Conservation (phyloP, 2,888 invertebrate genomes). For the Dorcus hopei region DNA sequence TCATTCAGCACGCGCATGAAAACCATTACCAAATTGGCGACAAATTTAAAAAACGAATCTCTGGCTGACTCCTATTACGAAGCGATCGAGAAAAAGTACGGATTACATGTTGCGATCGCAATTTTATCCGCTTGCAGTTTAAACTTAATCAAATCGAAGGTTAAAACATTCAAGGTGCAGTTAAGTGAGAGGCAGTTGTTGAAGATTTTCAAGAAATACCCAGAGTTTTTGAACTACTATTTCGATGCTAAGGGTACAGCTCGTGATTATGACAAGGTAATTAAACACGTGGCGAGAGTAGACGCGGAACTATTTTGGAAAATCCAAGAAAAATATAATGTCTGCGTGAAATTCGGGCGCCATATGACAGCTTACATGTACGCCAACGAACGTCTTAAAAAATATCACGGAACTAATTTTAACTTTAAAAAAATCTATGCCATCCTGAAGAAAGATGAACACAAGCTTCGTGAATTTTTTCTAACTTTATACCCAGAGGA, state of each 20-base stretch:
- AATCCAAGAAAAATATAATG: slow-evolving; percentile 8
- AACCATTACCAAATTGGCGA: slow-evolving; percentile 13
- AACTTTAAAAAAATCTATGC: slow-evolving; percentile 1
- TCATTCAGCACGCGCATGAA: slow-evolving; percentile 16
- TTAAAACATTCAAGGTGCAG: slow-evolving; percentile 7
- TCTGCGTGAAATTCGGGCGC: slow-evolving; percentile 6
- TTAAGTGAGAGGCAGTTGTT: slow-evolving; percentile 12
- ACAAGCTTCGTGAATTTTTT: not conserved
- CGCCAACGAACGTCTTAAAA: not conserved
- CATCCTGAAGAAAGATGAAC: not conserved
- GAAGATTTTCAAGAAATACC: slow-evolving; percentile 15
- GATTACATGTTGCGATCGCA: slow-evolving; percentile 8
- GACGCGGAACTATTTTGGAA: slow-evolving; percentile 6
- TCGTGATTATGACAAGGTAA: not conserved
- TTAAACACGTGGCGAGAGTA: slow-evolving; percentile 7
- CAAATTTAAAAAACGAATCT: slow-evolving; percentile 10
- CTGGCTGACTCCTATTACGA: slow-evolving; percentile 4
- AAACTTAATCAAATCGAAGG: slow-evolving; percentile 6
- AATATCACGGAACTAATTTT: not conserved
- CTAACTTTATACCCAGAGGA: slow-evolving; percentile 7
- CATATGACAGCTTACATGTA: slow-evolving; percentile 9
- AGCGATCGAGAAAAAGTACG: not conserved
- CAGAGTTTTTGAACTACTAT: slow-evolving; percentile 15
- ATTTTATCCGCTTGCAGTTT: slow-evolving; percentile 17
- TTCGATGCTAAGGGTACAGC: slow-evolving; percentile 3